Evolutionary conservation across 1,140 invertebrate species (phyloP).

Genomic region (Heterodera carotae): DNA sequence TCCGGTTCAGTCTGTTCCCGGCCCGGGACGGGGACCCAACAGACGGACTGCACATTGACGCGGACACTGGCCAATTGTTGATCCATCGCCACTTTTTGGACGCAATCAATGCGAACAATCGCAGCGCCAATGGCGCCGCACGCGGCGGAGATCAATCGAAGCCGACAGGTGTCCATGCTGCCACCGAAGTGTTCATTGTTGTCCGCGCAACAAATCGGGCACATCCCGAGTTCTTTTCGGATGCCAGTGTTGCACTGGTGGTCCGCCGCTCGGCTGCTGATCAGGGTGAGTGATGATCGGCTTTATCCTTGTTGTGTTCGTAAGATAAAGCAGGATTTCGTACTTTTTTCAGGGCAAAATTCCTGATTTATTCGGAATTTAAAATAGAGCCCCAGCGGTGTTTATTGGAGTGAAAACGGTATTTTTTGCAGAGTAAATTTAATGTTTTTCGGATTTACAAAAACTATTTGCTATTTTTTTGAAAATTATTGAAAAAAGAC

Average conservation of each 20-base stretch:
- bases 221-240: slow-evolving; percentile 56
- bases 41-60: slow-evolving; percentile 43
- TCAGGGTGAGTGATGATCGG: slow-evolving; percentile 4
- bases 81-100: slow-evolving; percentile 50
- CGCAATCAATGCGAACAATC: slow-evolving; percentile 24
- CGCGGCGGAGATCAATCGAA: not conserved
- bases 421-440: too few relatives aligned
- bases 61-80: slow-evolving; percentile 43
- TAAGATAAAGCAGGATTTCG: too few relatives aligned
- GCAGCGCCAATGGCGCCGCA: not conserved
- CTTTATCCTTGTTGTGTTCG: too few relatives aligned
- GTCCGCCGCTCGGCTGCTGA: slow-evolving; percentile 6
- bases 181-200: slow-evolving; percentile 51
- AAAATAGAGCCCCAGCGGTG: too few relatives aligned
- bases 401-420: too few relatives aligned
- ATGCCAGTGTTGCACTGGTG: slow-evolving; percentile 46
- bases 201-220: slow-evolving; percentile 56
- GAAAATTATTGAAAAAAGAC: too few relatives aligned
- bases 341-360: too few relatives aligned
- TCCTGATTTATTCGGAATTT: too few relatives aligned
- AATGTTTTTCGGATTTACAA: too few relatives aligned
- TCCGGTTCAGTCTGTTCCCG: slow-evolving; percentile 40
- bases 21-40: slow-evolving; percentile 30
- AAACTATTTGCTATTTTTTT: too few relatives aligned
- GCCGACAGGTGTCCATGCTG: too few relatives aligned